Evolutionary conservation across 2,888 invertebrate species (phyloP).

Genomic region (Ichneumon xanthorius): DNA sequence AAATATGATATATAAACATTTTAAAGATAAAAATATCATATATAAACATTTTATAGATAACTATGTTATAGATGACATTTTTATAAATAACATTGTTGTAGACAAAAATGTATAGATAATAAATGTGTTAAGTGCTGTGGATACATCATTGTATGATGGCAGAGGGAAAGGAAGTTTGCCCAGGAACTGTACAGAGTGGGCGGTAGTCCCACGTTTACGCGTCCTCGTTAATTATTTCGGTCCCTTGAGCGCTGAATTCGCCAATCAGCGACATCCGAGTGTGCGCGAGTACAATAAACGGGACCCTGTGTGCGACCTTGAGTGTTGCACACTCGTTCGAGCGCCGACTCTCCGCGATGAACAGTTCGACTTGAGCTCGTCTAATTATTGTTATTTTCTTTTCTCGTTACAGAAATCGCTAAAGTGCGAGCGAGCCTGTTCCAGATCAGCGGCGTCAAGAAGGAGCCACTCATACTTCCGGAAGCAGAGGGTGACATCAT

Average conservation of each 20-base stretch:
- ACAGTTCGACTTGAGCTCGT: background rate
- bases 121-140: background rate
- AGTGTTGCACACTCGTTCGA: background rate
- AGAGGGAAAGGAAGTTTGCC: background rate
- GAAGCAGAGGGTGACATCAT: constrained; percentile 96
- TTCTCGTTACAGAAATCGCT: constrained; percentile 93
- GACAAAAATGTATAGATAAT: no score
- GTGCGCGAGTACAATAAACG: background rate
- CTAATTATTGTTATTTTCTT: constrained; percentile 33
- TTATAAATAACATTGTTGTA: no score
- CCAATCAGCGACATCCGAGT: constrained; percentile 69
- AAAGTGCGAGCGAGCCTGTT: constrained; percentile 99
- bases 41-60: no score
- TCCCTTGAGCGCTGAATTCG: constrained; percentile 64
- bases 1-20: no score
- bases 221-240: constrained; percentile 67
- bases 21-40: no score
- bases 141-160: background rate
- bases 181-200: background rate
- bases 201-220: constrained; percentile 59
- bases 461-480: constrained; percentile 96
- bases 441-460: constrained; percentile 99
- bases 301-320: constrained; percentile 29
- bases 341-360: background rate
- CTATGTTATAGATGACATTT: no score